Conservation (phyloP, 2,888 invertebrate species). For the Ethmia dodecea region DNA sequence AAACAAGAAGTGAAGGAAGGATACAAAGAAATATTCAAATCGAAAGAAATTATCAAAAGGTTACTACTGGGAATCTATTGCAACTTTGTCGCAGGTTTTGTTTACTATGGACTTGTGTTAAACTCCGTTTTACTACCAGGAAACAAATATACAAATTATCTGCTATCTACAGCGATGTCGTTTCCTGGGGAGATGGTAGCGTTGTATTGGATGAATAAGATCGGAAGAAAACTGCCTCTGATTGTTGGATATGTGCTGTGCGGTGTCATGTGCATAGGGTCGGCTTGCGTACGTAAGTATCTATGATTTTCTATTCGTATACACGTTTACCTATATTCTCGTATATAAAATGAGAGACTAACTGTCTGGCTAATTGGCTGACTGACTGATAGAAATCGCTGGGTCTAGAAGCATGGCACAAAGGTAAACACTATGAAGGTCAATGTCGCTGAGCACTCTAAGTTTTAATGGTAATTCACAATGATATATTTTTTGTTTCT, state of each 20-base stretch:
- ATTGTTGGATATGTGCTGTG: constrained; percentile 41
- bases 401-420: too few species aligned
- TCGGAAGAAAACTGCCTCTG: constrained; percentile 50
- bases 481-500: too few species aligned
- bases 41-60: constrained; percentile 44
- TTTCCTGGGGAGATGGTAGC: constrained; percentile 57
- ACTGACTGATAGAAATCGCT: too few species aligned
- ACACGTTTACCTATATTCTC: too few species aligned
- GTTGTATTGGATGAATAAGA: constrained; percentile 51
- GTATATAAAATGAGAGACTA: too few species aligned
- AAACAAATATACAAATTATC: constrained; percentile 54
- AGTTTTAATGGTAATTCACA: too few species aligned
- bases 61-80: constrained; percentile 34
- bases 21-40: constrained; percentile 35
- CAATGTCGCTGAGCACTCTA: background rate
- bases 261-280: constrained; percentile 40
- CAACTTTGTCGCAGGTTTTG: constrained; percentile 50
- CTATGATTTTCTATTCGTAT: background rate
- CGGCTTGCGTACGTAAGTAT: constrained; percentile 46
- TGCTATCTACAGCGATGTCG: constrained; percentile 53
- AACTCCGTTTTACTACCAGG: constrained; percentile 60
- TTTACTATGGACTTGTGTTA: constrained; percentile 57
- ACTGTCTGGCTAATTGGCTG: too few species aligned
- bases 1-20: constrained; percentile 40
- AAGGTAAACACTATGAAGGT: background rate